Evolutionary conservation across 2,797 vertebrate genomes (phyloP), one percentile per base, ranked within the genome.

Genomic region (Eulemur mongoz): DNA sequence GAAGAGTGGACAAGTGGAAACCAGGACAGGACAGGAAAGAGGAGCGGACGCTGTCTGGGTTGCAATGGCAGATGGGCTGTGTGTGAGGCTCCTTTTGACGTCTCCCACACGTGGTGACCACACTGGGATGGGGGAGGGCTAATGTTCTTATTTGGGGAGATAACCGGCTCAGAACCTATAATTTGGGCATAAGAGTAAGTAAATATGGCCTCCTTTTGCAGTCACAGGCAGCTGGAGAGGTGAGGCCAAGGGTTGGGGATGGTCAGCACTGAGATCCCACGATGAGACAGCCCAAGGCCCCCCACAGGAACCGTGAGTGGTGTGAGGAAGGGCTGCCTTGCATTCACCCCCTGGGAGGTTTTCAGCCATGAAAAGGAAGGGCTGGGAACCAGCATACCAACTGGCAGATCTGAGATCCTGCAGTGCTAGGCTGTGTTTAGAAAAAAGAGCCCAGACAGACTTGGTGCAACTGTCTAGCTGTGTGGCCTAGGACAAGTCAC

Each of bases 261-360:
- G 38, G 35, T 48, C 23, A 9, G 7, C 10, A 59, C 50, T 27
- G 52, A 32, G 57, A 80, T 43, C 13, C 23, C 30, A 13, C 38
- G 1, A 15, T 1, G 20, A 43, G 82, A 45, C 65, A 65, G 48
- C 40, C 25, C 7, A 3, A 18, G 70, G 11, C 25, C 13, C 14
- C 27, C 32, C 22, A 57, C 13, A 65, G 27, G 7, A 10, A 14
- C 3, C 3, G 0, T 0, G 25, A 52, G 9, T 25, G 5, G 7
- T 1, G 14, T 4, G 13, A 38, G 72, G 40, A 27, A 13, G 8
- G 59, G 50, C 13, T 35, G n/a, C 15, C 17, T 7, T 32, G 17
- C 5, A 3, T 32, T 57, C 18, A 3, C 48, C 7, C 35, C 18
- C 1, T 0, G 17, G 48, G 9, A 32, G 48, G 32, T 48, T 73